Base-by-base conservation (phyloP, 2,888 invertebrate species). In the Doris montereyensis region DNA sequence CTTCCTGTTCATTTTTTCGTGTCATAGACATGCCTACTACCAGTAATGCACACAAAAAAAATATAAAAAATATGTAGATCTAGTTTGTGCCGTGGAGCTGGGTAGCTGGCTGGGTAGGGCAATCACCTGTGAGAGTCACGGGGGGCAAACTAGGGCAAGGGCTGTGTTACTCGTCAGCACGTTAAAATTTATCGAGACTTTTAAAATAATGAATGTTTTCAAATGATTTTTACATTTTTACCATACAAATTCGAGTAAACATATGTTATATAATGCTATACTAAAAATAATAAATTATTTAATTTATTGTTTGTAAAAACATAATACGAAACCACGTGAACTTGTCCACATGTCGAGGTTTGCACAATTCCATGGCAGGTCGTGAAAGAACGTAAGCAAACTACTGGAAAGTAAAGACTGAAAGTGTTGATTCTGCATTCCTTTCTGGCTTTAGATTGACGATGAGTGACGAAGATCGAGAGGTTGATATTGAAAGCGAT, bases 391-490 rank as follows among this genome's bases (percentile, higher is more conserved):
- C 72, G 21, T n/a, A 5, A 13, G 34, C 68, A 5, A 57, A 26
- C 41, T 26, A 52, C 0, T 10, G 26, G 30, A 17, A 30, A 30
- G 57, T 4, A 5, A n/a, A n/a, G 26, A n/a, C 0, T 17, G 17
- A 8, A 10, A 72, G n/a, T 17, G 2, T n/a, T 58, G 58, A 58
- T 24, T 24, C 58, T 58, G 10, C 24, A n/a, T 13, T n/a, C n/a
- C n/a, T n/a, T n/a, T n/a, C n/a, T n/a, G n/a, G n/a, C n/a, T n/a
- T n/a, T n/a, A n/a, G n/a, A n/a, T n/a, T 30, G 41, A 85, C 76
- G 79, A 97, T 97, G 96, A 97, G 97, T 92, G 97, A 97, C 93
- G 97, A 97, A 92, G 97, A 97, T 92, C 94, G 96, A 89, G 97
- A 97, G 92, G 96, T 97, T 92, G 97, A 97, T 92, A 95, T 97